Conservation (phyloP, 2,888 invertebrate species). For the Ischnura elegans region DNA sequence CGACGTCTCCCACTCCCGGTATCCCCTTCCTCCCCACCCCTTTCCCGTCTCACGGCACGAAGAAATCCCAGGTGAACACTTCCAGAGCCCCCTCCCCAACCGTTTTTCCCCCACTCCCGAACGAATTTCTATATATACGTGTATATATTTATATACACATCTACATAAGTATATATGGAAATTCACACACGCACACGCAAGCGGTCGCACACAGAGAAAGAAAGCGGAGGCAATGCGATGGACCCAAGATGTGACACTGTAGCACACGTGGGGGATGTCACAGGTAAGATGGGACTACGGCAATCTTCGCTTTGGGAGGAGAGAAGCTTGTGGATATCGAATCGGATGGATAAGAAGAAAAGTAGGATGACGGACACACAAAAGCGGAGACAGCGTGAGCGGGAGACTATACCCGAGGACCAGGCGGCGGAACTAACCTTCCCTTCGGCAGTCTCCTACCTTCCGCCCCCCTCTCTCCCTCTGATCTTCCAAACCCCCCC, state of each 20-base stretch:
- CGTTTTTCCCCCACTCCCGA: background rate
- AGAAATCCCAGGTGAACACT: background rate
- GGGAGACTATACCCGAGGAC: background rate
- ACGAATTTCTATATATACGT: background rate
- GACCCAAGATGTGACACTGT: no score
- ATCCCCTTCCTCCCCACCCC: background rate
- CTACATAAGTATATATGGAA: background rate
- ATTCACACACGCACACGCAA: background rate
- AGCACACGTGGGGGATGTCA: background rate
- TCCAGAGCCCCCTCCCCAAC: background rate
- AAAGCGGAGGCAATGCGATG: background rate
- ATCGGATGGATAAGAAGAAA: background rate
- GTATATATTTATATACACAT: background rate
- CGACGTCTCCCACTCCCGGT: background rate
- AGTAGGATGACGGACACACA: background rate
- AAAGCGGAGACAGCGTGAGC: background rate
- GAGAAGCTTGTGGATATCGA: conserved; percentile 7
- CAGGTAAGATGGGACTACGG: background rate
- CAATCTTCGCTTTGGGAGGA: background rate
- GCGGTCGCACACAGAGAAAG: background rate
- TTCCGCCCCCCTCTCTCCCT: no score
- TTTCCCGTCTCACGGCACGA: background rate
- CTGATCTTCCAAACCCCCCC: no score
- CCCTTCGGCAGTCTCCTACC: no score
- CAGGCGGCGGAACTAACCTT: conserved; percentile 41